Base-by-base conservation (phyloP, 2,797 vertebrate species). In the Phrynocephalus guinanensis region DNA sequence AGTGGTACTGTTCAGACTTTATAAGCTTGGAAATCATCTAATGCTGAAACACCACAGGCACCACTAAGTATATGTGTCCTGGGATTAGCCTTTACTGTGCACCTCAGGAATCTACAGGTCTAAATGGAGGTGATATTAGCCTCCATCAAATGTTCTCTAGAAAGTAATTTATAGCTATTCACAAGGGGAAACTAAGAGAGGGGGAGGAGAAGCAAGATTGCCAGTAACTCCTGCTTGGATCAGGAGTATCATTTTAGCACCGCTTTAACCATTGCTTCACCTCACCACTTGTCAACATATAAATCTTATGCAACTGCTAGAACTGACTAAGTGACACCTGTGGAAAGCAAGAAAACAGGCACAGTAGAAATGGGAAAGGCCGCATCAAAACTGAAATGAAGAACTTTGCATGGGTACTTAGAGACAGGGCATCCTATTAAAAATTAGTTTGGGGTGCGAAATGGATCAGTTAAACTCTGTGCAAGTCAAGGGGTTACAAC, bases 221-320 rank as follows among this genome's bases (percentile, higher is more conserved):
- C 80, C 91, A 93, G 83, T 90, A 94, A 79, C 90, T 95, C 95
- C 95, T 96, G 90, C 95, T 94, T 93, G 93, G 95, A 97, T 96
- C 94, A 97, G 93, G 93, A 94, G 94, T 96, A 96, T 96, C 94
- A 89, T 92, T 95, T 96, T 94, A 96, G 79, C 87, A 81, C 85
- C 92, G 89, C 92, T 93, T 94, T 94, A 96, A 92, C 95, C 95
- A 96, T 91, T 44, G 70, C 85, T 96, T 96, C 94, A 94, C 94
- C 93, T 96, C 91, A 88, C 88, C 93, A 94, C 92, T 95, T 96
- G 95, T 95, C 91, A 87, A 96, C 91, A 87, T 88, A 95, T 96
- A 97, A 96, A 97, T 97, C 96, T 96, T 96, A 86, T 85, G 87
- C 91, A 94, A 93, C 94, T 87, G 1, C 91, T 94, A 92, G 90